phyloP scores from a whole-genome alignment of 2,888 invertebrate species.

The Arrhopalites spinosus region DNA sequence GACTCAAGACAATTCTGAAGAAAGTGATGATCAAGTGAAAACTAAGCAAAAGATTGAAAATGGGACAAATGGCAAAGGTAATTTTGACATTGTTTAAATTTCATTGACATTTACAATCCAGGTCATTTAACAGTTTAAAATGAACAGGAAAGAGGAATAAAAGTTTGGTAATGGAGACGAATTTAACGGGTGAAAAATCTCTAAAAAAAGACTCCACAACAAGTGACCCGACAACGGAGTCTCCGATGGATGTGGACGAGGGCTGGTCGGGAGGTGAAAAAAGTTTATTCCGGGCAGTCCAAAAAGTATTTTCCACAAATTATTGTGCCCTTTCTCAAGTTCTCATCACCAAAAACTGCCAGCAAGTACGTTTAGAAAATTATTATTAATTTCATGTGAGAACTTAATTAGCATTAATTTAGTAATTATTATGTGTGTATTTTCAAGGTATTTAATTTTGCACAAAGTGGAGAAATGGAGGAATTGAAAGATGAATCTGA shows the following conservation, averaged over 20 bases:
- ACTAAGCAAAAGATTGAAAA: conserved; percentile 29
- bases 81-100: too few species aligned
- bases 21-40: conserved; percentile 79
- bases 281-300: conserved; percentile 86
- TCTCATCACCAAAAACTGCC: conserved; percentile 91
- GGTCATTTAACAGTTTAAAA: too few species aligned
- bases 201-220: conserved; percentile 46
- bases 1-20: conserved; percentile 91
- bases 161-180: not conserved
- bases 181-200: conserved; percentile 30
- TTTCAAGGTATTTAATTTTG: conserved; percentile 77
- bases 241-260: conserved; percentile 45
- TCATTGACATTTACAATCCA: too few species aligned
- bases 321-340: conserved; percentile 93
- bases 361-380: too few species aligned
- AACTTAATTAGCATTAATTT: not conserved
- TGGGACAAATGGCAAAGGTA: too few species aligned
- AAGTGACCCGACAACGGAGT: conserved; percentile 48
- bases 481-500: conserved; percentile 74
- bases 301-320: conserved; percentile 88
- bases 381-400: not conserved
- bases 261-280: conserved; percentile 93
- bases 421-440: conserved; percentile 4
- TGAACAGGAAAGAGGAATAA: conserved; percentile 29
- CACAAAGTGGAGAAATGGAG: conserved; percentile 79